These are phyloP conservation scores for Mionectes olivaceus DNA, from an alignment of 2,797 vertebrate species.

Conservation along the genomic window DNA sequence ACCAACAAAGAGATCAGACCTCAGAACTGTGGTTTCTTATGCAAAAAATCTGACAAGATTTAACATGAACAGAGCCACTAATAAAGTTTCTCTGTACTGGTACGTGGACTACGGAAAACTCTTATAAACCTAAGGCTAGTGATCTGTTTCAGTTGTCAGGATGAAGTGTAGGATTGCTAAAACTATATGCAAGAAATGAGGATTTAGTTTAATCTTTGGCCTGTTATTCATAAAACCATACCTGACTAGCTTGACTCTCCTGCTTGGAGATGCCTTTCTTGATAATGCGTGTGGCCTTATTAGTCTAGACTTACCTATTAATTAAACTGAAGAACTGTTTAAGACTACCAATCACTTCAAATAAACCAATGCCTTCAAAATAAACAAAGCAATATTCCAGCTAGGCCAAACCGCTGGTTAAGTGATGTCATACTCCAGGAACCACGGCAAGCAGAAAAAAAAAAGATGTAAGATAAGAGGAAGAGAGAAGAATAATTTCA, in stretches of 20 bases:
- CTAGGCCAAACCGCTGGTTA: rapidly evolving
- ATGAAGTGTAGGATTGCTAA: neutral
- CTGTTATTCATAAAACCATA: neutral
- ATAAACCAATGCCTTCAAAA: neutral
- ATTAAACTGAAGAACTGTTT: neutral
- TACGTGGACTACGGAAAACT: neutral
- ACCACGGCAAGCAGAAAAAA: neutral
- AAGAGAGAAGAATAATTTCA: neutral
- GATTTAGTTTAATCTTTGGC: neutral
- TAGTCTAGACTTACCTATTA: neutral
- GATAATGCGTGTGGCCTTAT: neutral
- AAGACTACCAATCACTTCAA: neutral
- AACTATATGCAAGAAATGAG: neutral
- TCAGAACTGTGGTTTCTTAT: constrained; percentile 44
- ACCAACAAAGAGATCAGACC: constrained; percentile 21
- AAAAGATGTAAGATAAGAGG: neutral
- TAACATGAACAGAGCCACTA: constrained; percentile 28
- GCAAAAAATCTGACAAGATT: constrained; percentile 49
- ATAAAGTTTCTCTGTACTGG: neutral
- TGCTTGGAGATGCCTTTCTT: neutral
- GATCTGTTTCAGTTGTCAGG: neutral
- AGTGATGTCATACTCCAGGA: neutral
- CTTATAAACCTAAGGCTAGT: neutral
- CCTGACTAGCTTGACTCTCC: neutral
- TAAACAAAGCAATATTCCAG: neutral